phyloP scores from a whole-genome alignment of 92 coral and sea anemone species.

The Bergia puertoricense region DNA sequence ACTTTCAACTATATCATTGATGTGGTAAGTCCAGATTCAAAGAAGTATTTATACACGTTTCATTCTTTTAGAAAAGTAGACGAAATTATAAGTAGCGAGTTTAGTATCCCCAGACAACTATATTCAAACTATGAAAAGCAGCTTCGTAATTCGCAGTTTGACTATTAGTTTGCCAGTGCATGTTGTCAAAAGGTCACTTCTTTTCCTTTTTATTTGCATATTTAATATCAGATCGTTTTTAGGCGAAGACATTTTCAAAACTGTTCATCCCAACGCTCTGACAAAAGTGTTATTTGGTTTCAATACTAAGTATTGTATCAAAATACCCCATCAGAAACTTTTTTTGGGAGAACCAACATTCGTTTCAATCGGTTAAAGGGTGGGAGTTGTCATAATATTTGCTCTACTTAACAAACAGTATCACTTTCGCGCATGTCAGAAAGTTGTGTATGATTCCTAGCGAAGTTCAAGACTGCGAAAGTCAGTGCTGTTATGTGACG shows the following conservation, averaged over 20 bases:
- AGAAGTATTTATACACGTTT: neutral
- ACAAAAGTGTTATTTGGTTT: neutral
- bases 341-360: neutral
- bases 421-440: neutral
- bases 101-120: neutral
- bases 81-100: neutral
- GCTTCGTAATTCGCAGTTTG: neutral
- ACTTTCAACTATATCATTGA: conserved; percentile 84
- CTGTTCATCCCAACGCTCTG: neutral
- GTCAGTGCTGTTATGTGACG: neutral
- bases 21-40: conserved; percentile 65
- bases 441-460: neutral
- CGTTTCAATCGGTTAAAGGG: neutral
- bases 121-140: neutral
- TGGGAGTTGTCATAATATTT: neutral
- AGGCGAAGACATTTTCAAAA: neutral
- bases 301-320: neutral
- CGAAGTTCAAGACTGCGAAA: neutral
- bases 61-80: neutral
- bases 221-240: neutral
- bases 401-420: neutral
- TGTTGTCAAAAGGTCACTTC: neutral
- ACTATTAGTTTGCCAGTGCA: neutral
- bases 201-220: neutral
- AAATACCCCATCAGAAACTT: neutral